Conservation (phyloP, 1,140 invertebrate genomes). For the Mycetomoellerius zeteki region DNA sequence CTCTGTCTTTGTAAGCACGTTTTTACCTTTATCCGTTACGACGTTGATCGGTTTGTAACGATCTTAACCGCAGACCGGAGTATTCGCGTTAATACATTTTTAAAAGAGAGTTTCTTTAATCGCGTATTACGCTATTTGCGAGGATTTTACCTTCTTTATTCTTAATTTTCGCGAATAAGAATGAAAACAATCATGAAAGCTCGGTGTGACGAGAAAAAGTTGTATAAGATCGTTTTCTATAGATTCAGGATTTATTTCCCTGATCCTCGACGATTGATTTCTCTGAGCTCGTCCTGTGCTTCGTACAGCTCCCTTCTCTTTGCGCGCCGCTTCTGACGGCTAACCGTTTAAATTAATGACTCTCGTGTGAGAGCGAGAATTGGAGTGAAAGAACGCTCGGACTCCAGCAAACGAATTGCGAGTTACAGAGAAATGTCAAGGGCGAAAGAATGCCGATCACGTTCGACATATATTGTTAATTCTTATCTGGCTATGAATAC, state of each 20-base stretch:
- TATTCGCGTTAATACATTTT: constrained; percentile 19
- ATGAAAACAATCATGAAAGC: constrained; percentile 10
- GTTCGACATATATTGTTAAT: constrained; percentile 20
- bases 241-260: constrained; percentile 48
- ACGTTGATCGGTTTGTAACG: constrained; percentile 13
- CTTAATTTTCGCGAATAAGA: neutral
- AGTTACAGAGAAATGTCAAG: constrained; percentile 63
- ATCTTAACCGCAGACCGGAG: constrained; percentile 25
- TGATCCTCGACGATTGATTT: constrained; percentile 34
- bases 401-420: constrained; percentile 55
- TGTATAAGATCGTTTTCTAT: constrained; percentile 39
- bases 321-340: constrained; percentile 44
- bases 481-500: neutral
- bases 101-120: neutral
- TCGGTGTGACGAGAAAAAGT: constrained; percentile 25
- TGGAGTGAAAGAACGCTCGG: constrained; percentile 52
- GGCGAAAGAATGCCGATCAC: constrained; percentile 39
- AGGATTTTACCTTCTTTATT: neutral
- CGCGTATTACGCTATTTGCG: constrained; percentile 25
- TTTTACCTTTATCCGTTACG: constrained; percentile 38
- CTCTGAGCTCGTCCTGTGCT: constrained; percentile 35
- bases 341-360: constrained; percentile 67
- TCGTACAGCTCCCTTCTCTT: constrained; percentile 17
- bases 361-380: constrained; percentile 53
- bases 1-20: constrained; percentile 45